Evolutionary conservation across 2,113 vertebrate genomes (phyloP).

Genomic region (Ailurus styani): DNA sequence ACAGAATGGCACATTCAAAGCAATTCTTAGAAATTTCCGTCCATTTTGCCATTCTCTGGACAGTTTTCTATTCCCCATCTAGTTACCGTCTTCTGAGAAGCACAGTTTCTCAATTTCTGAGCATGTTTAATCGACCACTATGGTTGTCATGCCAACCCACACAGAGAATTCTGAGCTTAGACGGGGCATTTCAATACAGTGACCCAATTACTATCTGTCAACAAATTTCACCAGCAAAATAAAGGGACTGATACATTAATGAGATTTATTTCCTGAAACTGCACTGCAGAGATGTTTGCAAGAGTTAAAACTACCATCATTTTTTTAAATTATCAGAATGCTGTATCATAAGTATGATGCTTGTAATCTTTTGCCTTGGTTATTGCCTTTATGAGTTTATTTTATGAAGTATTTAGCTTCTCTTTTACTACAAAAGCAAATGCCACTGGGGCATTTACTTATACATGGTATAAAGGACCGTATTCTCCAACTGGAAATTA

Average conservation of each 20-base stretch:
- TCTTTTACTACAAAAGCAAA: neutral
- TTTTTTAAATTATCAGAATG: conserved; percentile 55
- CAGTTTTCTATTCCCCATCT: conserved; percentile 53
- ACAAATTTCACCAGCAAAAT: conserved; percentile 93
- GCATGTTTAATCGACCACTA: conserved; percentile 93
- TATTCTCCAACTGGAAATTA: neutral
- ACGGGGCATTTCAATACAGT: conserved; percentile 88
- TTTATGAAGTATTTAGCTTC: conserved; percentile 5
- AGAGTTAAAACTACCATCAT: conserved; percentile 30
- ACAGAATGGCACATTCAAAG: neutral
- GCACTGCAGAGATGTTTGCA: conserved; percentile 63
- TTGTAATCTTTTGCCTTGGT: conserved; percentile 32
- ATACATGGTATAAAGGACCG: neutral
- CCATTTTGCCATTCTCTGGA: conserved; percentile 14
- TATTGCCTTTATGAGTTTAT: neutral
- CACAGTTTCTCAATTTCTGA: conserved; percentile 76
- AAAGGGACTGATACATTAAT: conserved; percentile 84
- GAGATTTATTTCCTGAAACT: conserved; percentile 77
- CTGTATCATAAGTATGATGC: neutral
- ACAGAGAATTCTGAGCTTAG: conserved; percentile 86
- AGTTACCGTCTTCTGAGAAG: conserved; percentile 76
- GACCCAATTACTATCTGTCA: conserved; percentile 98
- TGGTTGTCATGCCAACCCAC: conserved; percentile 94
- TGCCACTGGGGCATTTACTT: neutral
- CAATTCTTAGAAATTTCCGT: neutral